These are phyloP conservation scores for Buteo buteo DNA, from an alignment of 2,113 vertebrate genomes.

Conservation along the genomic window DNA sequence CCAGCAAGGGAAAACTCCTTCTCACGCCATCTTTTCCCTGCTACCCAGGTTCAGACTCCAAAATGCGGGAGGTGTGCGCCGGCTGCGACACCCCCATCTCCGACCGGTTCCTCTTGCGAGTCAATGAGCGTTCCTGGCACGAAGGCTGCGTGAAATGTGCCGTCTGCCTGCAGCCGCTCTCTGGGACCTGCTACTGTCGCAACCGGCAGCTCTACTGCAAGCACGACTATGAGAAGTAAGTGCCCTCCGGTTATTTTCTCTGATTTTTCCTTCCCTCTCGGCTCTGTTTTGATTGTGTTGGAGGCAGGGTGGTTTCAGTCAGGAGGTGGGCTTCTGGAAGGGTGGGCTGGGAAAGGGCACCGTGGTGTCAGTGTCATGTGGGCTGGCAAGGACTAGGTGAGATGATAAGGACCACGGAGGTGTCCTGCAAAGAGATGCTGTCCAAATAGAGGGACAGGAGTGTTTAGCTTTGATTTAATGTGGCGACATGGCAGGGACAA, in stretches of 20 bases:
- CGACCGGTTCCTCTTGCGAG: constrained; percentile 86
- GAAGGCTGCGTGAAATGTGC: constrained; percentile 88
- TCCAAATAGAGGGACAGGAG: rapidly evolving
- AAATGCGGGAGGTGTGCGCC: constrained; percentile 82
- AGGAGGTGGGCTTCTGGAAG: neutral
- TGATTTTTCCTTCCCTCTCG: neutral
- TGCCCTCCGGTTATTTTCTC: rapidly evolving
- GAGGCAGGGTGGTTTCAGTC: neutral
- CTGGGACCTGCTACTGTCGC: constrained; percentile 85
- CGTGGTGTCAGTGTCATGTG: rapidly evolving
- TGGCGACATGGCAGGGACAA: rapidly evolving
- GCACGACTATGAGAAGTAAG: constrained; percentile 91
- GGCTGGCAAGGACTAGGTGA: neutral
- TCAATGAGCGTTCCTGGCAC: constrained; percentile 88
- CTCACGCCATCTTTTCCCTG: neutral
- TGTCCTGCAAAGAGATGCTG: neutral
- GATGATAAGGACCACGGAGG: neutral
- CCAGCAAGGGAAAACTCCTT: too few species aligned
- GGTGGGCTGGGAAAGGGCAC: neutral
- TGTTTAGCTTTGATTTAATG: rapidly evolving
- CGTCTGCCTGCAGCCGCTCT: constrained; percentile 80
- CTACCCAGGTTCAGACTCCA: constrained; percentile 67
- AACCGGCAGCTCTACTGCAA: constrained; percentile 89
- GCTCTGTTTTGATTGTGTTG: neutral
- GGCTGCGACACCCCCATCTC: constrained; percentile 85